Conservation (phyloP, 2,797 vertebrate genomes). For the Ibycter americanus region DNA sequence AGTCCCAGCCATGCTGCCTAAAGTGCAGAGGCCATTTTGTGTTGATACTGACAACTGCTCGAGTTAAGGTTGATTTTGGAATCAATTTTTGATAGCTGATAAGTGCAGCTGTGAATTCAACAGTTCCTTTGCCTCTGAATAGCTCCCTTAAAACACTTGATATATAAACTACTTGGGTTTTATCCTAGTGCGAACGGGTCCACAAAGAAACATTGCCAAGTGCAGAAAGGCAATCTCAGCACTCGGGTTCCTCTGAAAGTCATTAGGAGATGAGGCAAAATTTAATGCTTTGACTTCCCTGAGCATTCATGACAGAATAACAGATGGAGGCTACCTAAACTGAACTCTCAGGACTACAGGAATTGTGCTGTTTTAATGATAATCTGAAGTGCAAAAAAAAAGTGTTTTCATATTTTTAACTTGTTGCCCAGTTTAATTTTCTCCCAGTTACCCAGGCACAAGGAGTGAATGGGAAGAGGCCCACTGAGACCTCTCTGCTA, state of each 20-base stretch:
- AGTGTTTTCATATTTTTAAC: neutral
- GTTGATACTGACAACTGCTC: neutral
- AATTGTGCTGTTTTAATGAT: neutral
- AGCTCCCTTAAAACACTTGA: neutral
- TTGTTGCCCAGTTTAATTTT: neutral
- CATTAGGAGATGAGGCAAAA: neutral
- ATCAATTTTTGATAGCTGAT: neutral
- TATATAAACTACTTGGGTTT: neutral
- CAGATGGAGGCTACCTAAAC: neutral
- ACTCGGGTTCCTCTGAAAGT: neutral
- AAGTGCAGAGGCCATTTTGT: neutral
- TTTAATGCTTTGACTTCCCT: neutral
- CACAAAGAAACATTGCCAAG: neutral
- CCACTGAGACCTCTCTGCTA: neutral
- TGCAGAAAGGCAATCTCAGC: neutral
- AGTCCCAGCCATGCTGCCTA: neutral
- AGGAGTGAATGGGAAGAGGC: neutral
- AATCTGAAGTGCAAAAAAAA: neutral
- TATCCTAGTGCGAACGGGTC: neutral
- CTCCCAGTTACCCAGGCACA: neutral
- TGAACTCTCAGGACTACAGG: neutral
- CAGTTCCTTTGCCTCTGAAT: neutral
- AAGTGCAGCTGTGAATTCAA: neutral
- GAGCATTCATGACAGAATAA: fast-evolving
- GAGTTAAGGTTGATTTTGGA: neutral